Evolutionary conservation across 2,888 invertebrate species (phyloP), one percentile per base, ranked within the genome.

Genomic region (Temnothorax rugatulus): DNA sequence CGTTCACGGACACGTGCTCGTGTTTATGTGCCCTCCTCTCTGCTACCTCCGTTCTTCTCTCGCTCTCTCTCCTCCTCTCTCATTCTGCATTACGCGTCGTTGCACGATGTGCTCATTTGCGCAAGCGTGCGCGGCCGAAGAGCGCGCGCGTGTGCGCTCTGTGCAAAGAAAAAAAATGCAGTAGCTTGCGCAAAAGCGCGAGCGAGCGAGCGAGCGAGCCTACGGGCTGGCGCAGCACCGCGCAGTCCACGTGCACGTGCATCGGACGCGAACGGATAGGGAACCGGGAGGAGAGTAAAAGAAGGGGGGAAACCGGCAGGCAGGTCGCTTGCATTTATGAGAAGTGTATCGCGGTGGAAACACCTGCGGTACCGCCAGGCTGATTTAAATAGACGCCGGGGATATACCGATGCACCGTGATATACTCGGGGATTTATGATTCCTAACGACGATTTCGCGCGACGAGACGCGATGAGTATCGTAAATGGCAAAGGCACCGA

Each of bases 1-100:
- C 79, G 69, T 68, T 79, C 69, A 79, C 69, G 34, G 77, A 79
- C 77, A 79, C 77, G 77, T 79, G 79, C 79, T 79, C 59, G 34
- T 81, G 79, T 81, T 81, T 81, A 81, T 61, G 59, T 50, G 73
- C 59, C 59, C 59, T 64, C 66, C 54, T 13, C 73, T 21, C 29
- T 44, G 29, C 34, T 59, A 7, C 21, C 41, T 41, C 5, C 52
- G n/a, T 15, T 2, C 8, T 11, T 34, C n/a, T 15, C 44, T 21
- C 44, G 1, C 18, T 21, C 25, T 18, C 77, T 44, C 50, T 15
- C 25, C 44, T 18, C 25, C 34, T 75, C 34, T 75, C 15, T 38
- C 47, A 25, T 41, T 54, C 38, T 77, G n/a, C 68, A 77, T 68
- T 77, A 77, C 52, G 76, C 76, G 29, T n/a, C 41, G 59, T 59